Percentiles rank a stretch among this genome's conserved stretches.
Conservation (phyloP, 2,113 vertebrate species). For the Zonotrichia leucophrys region DNA sequence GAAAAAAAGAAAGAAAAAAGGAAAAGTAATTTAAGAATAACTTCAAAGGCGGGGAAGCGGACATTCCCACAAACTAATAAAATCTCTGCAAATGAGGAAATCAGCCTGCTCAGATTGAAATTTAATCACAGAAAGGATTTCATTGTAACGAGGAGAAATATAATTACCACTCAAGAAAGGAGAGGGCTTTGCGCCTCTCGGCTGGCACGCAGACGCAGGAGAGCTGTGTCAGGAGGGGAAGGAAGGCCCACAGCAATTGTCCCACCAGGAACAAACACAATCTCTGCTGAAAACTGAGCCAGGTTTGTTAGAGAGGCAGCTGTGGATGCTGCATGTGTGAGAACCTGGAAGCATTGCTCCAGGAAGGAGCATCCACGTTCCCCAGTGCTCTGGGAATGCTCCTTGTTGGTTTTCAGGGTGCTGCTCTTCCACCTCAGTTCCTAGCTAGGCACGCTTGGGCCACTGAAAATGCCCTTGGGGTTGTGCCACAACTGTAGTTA, state of each 20-base stretch:
- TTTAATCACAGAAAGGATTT: constrained; percentile 59
- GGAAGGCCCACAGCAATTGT: neutral
- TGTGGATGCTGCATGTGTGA: neutral
- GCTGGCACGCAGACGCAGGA: fast-evolving
- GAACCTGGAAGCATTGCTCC: neutral
- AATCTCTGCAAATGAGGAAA: constrained; percentile 58
- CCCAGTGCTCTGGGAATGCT: fast-evolving
- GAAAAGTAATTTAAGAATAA: constrained; percentile 38
- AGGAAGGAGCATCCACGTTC: fast-evolving
- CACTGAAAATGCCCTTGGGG: neutral
- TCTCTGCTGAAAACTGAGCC: neutral
- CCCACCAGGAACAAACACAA: neutral
- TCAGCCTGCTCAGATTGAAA: constrained; percentile 38
- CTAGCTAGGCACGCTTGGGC: fast-evolving
- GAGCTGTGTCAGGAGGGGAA: neutral
- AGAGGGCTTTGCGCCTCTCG: neutral
- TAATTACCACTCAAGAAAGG: neutral
- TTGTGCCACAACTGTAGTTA: neutral
- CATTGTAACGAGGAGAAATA: constrained; percentile 31
- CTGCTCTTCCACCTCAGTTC: neutral
- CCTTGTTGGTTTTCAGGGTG: neutral
- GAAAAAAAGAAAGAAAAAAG: neutral
- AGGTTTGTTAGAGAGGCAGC: neutral
- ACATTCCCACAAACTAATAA: constrained; percentile 45
- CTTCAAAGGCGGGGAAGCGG: constrained; percentile 34